Base-by-base conservation (phyloP, 2,888 invertebrate species). In the Nemoura dubitans region DNA sequence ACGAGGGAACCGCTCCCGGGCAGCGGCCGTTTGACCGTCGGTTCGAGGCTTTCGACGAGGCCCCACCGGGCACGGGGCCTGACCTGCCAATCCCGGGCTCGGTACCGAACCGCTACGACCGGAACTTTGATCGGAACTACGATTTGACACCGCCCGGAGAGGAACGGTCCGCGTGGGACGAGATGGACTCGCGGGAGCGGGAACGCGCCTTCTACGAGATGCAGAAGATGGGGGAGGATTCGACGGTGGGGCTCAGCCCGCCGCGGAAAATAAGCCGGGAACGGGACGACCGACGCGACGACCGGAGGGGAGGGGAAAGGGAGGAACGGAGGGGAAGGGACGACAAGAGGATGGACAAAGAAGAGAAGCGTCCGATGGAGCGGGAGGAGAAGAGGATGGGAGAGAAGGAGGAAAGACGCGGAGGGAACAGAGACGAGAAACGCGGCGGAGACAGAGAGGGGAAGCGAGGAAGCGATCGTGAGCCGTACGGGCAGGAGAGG, bases 11-110 rank as follows among this genome's bases (percentile, higher is more conserved):
- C 78, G 2, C 78, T 0, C 25, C 78, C 0, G 14, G 6, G 16
- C 7, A 81, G 81, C 28, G 81, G 30, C 81, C 81, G 28, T 81
- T 29, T 30, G 59, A 59, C 59, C 81, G 81, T 1, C 81, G 81
- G 14, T 81, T 30, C n/a, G 81, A 81, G 7, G 81, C 30, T 6
- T 84, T 84, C 28, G 88, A 88, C 82, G 86, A 86, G 25, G 88
- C 87, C 16, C 88, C 88, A 10, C 88, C 88, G 16, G 88, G 88
- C 78, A 88, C 88, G n/a, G 88, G 86, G 7, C 86, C 88, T 16
- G 88, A 88, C 42, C 83, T 88, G n/a, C 88, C 87, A n/a, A 86
- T 86, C n/a, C 86, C 59, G 5, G 25, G 42, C 83, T 42, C 14
- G 16, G 26, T 25, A 42, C 42, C 83, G 43, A 21, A 42, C 43